These are phyloP conservation scores for Drosophila tanythrix DNA, from an alignment of 2,888 invertebrate genomes.

Conservation along the genomic window DNA sequence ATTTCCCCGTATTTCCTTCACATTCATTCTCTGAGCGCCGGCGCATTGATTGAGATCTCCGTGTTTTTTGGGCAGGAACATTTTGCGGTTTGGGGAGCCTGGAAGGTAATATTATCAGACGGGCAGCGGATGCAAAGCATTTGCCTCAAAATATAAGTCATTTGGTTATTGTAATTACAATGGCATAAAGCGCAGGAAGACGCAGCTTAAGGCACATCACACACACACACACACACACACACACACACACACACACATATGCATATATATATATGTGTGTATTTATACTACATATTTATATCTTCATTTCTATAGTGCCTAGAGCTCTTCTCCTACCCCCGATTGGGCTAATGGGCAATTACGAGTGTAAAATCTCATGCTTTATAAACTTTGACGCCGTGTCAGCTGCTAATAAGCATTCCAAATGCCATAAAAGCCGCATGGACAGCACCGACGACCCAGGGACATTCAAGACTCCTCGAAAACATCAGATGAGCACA, in stretches of 20 bases:
- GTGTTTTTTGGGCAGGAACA: neutral
- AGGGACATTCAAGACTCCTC: constrained; percentile 32
- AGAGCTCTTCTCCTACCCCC: constrained; percentile 2
- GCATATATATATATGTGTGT: neutral
- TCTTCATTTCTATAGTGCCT: constrained; percentile 6
- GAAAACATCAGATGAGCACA: constrained; percentile 35
- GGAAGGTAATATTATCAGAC: constrained; percentile 64
- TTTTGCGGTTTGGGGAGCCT: constrained; percentile 12
- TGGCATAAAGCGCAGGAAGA: constrained; percentile 64
- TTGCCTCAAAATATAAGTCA: constrained; percentile 67
- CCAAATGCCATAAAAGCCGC: constrained; percentile 70
- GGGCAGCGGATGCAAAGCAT: constrained; percentile 59
- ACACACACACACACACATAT: neutral
- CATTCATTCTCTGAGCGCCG: constrained; percentile 39
- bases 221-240: neutral
- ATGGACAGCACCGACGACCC: constrained; percentile 32
- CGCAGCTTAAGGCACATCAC: constrained; percentile 51
- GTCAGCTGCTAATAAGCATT: constrained; percentile 79
- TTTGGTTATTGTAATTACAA: constrained; percentile 78
- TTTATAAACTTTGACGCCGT: constrained; percentile 76
- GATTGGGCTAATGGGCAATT: constrained; percentile 69
- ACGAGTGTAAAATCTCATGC: constrained; percentile 73
- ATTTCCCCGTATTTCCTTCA: constrained; percentile 38
- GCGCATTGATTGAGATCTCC: constrained; percentile 29
- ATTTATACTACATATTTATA: neutral